Evolutionary conservation across 2,888 invertebrate genomes (phyloP).

Genomic region (Stratiomys singularior): DNA sequence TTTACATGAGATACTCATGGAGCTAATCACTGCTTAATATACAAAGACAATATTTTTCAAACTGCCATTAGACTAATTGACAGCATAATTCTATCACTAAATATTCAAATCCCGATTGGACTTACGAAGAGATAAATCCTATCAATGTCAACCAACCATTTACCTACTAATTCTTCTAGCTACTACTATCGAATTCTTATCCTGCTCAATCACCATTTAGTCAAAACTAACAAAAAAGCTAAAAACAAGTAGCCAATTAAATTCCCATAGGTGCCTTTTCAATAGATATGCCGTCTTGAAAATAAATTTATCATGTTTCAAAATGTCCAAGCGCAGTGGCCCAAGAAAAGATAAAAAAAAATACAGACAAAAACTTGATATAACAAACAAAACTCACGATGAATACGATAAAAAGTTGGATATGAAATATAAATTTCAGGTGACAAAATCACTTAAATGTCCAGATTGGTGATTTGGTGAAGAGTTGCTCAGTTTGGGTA

Average conservation of each 20-base stretch:
- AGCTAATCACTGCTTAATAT: neutral
- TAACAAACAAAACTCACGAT: neutral
- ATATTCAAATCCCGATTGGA: neutral
- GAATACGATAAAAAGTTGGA: neutral
- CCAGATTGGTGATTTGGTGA: conserved; percentile 14
- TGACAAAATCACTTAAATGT: conserved; percentile 27
- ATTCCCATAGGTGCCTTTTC: conserved; percentile 13
- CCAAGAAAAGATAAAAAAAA: neutral
- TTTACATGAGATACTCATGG: neutral
- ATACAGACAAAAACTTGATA: neutral
- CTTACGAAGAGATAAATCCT: conserved; percentile 1
- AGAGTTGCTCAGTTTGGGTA: neutral
- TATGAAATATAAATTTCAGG: neutral
- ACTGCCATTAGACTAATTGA: neutral
- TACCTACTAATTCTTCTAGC: conserved; percentile 2
- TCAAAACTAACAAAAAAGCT: neutral
- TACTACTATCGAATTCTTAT: neutral
- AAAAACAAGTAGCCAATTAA: conserved; percentile 26
- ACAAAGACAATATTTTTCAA: neutral
- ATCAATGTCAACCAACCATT: neutral
- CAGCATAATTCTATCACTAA: neutral
- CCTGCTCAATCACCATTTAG: neutral
- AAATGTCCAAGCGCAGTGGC: neutral
- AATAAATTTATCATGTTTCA: conserved; percentile 14
- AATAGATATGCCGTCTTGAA: conserved; percentile 1